phyloP scores from a whole-genome alignment of 2,797 vertebrate species.

The Lagodon rhomboides region DNA sequence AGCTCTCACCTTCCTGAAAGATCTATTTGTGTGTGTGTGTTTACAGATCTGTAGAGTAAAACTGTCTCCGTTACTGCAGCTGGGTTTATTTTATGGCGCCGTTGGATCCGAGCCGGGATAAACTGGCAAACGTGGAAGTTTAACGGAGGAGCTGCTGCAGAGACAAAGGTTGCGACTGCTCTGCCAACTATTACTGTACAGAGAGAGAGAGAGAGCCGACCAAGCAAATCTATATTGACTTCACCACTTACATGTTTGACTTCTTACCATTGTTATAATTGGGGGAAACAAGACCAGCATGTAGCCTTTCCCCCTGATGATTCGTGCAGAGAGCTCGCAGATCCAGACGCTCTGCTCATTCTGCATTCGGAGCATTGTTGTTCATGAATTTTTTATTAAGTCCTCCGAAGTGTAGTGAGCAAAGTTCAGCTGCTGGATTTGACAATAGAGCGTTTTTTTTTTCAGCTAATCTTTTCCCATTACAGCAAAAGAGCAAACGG shows the following conservation, averaged over 20 bases:
- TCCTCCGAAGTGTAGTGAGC: slow-evolving; percentile 55
- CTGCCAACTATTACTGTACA: slow-evolving; percentile 32
- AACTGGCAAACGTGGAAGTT: slow-evolving; percentile 40
- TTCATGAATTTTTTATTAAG: slow-evolving; percentile 73
- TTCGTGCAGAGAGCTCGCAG: slow-evolving; percentile 41
- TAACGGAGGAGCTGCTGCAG: slow-evolving; percentile 51
- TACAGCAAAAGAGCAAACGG: slow-evolving; percentile 49
- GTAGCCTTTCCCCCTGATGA: slow-evolving; percentile 47
- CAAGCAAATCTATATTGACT: slow-evolving; percentile 39
- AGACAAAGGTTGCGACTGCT: slow-evolving; percentile 46
- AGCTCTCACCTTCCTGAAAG: slow-evolving; percentile 13
- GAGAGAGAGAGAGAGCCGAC: slow-evolving; percentile 23
- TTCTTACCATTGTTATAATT: slow-evolving; percentile 63
- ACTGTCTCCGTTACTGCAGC: slow-evolving; percentile 51
- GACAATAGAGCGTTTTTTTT: slow-evolving; percentile 68
- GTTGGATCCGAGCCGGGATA: slow-evolving; percentile 48
- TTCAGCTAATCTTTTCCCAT: slow-evolving; percentile 60
- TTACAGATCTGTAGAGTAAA: slow-evolving; percentile 42
- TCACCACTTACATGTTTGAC: slow-evolving; percentile 53
- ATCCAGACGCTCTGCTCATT: slow-evolving; percentile 51
- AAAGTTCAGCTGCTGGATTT: slow-evolving; percentile 72
- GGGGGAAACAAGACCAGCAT: slow-evolving; percentile 57
- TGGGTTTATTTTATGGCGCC: slow-evolving; percentile 57
- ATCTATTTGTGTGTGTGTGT: slow-evolving; percentile 48
- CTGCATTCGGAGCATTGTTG: slow-evolving; percentile 67